Conservation (phyloP, 2,888 invertebrate species). For the Phengaris arion region DNA sequence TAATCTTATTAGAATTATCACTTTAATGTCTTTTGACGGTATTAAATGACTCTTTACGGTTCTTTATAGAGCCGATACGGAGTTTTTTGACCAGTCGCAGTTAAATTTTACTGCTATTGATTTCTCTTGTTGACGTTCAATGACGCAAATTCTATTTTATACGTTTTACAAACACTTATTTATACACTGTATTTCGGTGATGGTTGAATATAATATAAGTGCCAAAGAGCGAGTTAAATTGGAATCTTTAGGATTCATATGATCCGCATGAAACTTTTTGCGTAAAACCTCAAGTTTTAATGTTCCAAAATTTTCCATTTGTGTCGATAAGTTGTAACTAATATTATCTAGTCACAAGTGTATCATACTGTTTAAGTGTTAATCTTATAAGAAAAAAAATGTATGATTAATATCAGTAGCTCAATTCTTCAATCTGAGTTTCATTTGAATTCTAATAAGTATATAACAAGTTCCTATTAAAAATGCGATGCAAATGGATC, state of each 20-base stretch:
- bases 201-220: neutral
- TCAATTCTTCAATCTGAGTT: too few species aligned
- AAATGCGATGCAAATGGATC: too few species aligned
- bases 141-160: neutral
- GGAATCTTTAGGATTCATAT: neutral
- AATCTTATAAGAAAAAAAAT: too few species aligned
- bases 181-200: neutral
- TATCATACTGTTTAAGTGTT: too few species aligned
- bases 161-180: neutral
- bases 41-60: conserved; percentile 15
- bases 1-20: conserved; percentile 28
- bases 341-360: too few species aligned
- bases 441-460: too few species aligned
- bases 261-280: too few species aligned
- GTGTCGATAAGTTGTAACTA: too few species aligned
- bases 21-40: conserved; percentile 14
- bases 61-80: conserved; percentile 17
- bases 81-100: neutral
- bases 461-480: too few species aligned
- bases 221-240: neutral
- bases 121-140: neutral
- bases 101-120: conserved; percentile 10
- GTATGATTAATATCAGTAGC: too few species aligned
- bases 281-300: too few species aligned
- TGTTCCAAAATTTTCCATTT: neutral